Base-by-base conservation (phyloP, 2,888 invertebrate genomes). In the Dynastes grantii region DNA sequence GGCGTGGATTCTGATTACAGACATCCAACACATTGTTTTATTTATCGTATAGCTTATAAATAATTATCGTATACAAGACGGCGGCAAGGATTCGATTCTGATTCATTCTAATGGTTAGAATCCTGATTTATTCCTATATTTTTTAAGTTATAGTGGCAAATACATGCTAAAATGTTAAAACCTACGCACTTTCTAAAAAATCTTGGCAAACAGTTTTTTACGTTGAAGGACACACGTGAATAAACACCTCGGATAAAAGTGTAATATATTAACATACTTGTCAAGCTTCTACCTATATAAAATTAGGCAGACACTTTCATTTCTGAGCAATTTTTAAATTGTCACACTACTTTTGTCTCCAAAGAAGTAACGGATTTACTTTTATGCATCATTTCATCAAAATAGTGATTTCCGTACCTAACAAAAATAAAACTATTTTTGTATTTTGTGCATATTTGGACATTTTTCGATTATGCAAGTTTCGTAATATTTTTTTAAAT, bases 1-100 rank as follows among this genome's bases (percentile, higher is more conserved):
- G 49, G 61, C 73, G 73, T 75, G 71, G 32, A 71, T 71, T 75
- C 51, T 51, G 58, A 75, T 75, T 75, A 32, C 16, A 75, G 73
- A 75, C 73, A 61, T 22, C 61, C 73, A 75, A 61, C 61, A 45
- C 61, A 61, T 61, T 61, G 73, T 49, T 75, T 75, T 75, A 45
- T 75, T 61, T 63, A 61, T 75, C n/a, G 16, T 13, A 16, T 32
- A 51, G 37, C 61, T 45, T 75, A 75, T 75, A 45, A 75, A 75
- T 75, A 75, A 75, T 61, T 61, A 75, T 71, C 71, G 55, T 37
- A 64, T 13, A 40, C 65, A 5, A 55, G 16, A 22, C 55, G 55
- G 8, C 63, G 63, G 32, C 63, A 32, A 63, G 29, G 29, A 63
- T 63, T 63, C 32, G 27, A 55, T 67, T 51, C 67, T 67, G 27